phyloP scores from a whole-genome alignment of 2,797 vertebrate genomes.

The Dendrocincla tyrannina region DNA sequence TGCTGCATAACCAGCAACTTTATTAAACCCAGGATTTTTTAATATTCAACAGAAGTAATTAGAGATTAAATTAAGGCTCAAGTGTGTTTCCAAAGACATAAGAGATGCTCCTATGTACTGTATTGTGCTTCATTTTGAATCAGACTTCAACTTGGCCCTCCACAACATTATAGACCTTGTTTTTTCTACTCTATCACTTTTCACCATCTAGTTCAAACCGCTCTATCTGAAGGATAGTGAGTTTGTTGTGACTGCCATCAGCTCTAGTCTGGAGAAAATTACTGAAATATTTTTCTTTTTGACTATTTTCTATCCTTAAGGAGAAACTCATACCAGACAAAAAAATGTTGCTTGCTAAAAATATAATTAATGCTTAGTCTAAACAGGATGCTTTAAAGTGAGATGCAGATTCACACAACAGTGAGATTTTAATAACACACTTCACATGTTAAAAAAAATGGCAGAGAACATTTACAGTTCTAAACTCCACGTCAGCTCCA shows the following conservation, averaged over 20 bases:
- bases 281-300: not conserved
- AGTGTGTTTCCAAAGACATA: not conserved
- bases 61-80: not conserved
- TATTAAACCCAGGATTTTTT: not conserved
- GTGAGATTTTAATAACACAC: not conserved
- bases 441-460: not conserved
- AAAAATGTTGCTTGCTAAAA: not conserved
- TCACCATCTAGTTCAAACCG: not conserved
- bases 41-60: not conserved
- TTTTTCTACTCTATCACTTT: not conserved
- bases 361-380: not conserved
- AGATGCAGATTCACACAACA: not conserved
- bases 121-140: not conserved
- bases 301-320: not conserved
- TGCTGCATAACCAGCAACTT: not conserved
- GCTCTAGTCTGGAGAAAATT: not conserved
- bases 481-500: not conserved
- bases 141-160: not conserved
- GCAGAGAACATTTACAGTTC: not conserved
- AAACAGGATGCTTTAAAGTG: not conserved
- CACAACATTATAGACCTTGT: not conserved
- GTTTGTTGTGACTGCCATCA: not conserved
- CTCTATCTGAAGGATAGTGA: not conserved
- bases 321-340: not conserved
- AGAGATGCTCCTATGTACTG: not conserved